Evolutionary conservation across 2,113 vertebrate genomes (phyloP).

Genomic region (Malurus elegans): DNA sequence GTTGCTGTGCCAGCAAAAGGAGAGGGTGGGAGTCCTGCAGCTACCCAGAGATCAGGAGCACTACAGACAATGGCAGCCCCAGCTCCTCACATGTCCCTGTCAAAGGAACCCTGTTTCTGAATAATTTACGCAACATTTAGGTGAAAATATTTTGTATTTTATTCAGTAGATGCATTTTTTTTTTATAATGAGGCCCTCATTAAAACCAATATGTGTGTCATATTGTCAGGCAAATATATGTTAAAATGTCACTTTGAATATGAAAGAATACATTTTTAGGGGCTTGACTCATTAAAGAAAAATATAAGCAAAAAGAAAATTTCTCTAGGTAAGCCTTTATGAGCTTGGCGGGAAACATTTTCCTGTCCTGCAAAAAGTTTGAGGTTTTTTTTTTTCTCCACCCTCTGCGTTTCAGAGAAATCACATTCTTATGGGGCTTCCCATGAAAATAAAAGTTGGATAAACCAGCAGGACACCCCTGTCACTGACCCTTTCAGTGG

Average conservation of each 20-base stretch:
- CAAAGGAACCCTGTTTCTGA: constrained; percentile 29
- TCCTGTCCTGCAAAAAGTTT: neutral
- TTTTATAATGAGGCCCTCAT: constrained; percentile 63
- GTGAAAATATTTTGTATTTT: constrained; percentile 71
- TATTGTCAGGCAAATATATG: constrained; percentile 71
- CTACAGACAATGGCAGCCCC: neutral
- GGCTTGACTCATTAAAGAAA: constrained; percentile 59
- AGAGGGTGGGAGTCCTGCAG: neutral
- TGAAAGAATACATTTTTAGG: constrained; percentile 64
- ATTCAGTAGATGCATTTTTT: constrained; percentile 39
- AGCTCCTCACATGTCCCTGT: neutral
- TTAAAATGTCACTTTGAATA: constrained; percentile 69
- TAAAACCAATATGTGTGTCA: constrained; percentile 66
- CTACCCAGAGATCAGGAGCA: neutral
- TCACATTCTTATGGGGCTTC: neutral
- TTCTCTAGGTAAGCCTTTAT: neutral
- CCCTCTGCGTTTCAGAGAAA: neutral
- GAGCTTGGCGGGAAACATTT: neutral
- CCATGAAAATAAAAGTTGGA: neutral
- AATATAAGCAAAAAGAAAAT: constrained; percentile 20
- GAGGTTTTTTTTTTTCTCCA: rapidly evolving
- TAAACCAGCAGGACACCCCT: rapidly evolving
- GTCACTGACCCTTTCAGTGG: neutral
- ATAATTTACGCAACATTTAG: constrained; percentile 57
- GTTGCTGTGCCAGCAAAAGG: neutral